Conservation (phyloP, 2,888 invertebrate species). For the Epistrophella euchroma region DNA sequence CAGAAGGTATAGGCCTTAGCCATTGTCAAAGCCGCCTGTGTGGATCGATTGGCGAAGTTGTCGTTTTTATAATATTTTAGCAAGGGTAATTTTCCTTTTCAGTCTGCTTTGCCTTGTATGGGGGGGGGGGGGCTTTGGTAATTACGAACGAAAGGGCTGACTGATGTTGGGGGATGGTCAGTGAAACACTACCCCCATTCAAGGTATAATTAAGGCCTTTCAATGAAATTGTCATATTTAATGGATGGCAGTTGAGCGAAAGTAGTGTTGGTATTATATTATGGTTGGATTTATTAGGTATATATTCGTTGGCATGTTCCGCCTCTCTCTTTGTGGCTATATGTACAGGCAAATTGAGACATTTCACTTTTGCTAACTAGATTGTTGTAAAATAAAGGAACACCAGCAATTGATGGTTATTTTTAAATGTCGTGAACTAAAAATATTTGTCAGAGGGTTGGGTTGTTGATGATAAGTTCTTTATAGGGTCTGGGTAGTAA, state of each 20-base stretch:
- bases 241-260: constrained; percentile 37
- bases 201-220: constrained; percentile 67
- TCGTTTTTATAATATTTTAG: constrained; percentile 42
- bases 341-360: constrained; percentile 63
- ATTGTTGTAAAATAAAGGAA: constrained; percentile 4
- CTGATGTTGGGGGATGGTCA: constrained; percentile 30
- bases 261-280: constrained; percentile 6
- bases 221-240: constrained; percentile 70
- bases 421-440: constrained; percentile 23
- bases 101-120: not conserved
- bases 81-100: constrained; percentile 51
- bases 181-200: constrained; percentile 14
- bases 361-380: constrained; percentile 67
- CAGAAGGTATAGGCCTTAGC: not conserved
- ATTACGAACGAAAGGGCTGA: constrained; percentile 41
- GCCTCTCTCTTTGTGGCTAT: constrained; percentile 25
- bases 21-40: constrained; percentile 68
- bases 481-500: not conserved
- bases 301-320: not conserved
- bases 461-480: not conserved
- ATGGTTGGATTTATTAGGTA: not conserved
- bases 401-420: constrained; percentile 27
- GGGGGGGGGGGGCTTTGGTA: constrained; percentile 43
- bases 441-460: not conserved
- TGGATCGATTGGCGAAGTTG: constrained; percentile 53